Evolutionary conservation across 64 coral and sea anemone genomes (phyloP).

Genomic region (Platygyra sinensis): DNA sequence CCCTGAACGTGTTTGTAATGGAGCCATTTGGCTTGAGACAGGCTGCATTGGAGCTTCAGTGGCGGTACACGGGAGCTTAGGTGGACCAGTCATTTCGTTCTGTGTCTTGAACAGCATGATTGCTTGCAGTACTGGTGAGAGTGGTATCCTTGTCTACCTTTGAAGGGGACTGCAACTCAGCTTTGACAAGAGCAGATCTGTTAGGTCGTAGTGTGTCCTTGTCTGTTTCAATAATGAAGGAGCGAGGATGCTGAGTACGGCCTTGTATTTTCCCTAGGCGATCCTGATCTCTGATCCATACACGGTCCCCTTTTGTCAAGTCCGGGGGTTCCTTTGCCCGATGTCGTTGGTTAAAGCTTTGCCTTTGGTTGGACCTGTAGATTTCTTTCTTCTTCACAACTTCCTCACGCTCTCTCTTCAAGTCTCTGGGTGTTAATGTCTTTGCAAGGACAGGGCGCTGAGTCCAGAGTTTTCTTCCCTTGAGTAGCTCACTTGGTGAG

Average conservation of each 20-base stretch:
- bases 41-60: background rate
- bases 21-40: background rate
- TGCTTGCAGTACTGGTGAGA: background rate
- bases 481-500: constrained; percentile 47
- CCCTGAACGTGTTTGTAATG: background rate
- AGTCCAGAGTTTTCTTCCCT: constrained; percentile 44
- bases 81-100: background rate
- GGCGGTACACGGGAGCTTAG: background rate
- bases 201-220: background rate
- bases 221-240: background rate
- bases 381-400: constrained; percentile 5
- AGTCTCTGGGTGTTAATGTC: background rate
- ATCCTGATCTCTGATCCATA: constrained; percentile 51
- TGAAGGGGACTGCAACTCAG: background rate
- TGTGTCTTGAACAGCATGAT: background rate
- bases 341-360: constrained; percentile 29
- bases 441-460: constrained; percentile 38
- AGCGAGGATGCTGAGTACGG: background rate
- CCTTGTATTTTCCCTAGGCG: constrained; percentile 1
- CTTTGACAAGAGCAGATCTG: constrained; percentile 20
- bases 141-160: background rate
- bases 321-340: constrained; percentile 33
- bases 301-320: constrained; percentile 12
- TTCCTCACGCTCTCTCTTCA: constrained; percentile 29
- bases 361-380: constrained; percentile 31